phyloP scores from a whole-genome alignment of 1,140 invertebrate species.

The Hypsibius dujardini region DNA sequence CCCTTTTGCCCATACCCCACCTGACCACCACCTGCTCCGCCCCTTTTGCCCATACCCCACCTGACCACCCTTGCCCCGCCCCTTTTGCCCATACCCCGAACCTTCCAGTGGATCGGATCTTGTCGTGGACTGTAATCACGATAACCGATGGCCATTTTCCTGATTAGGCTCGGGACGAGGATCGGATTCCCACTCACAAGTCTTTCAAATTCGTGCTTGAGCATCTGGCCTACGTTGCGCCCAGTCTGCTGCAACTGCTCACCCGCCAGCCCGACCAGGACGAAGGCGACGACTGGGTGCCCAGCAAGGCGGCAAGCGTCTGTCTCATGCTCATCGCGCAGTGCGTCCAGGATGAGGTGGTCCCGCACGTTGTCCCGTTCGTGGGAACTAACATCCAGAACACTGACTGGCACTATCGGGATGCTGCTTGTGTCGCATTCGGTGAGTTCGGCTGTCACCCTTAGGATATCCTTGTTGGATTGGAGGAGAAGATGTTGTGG shows the following conservation, averaged over 20 bases:
- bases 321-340: constrained; percentile 92
- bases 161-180: constrained; percentile 57
- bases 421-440: constrained; percentile 97
- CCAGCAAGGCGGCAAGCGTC: constrained; percentile 96
- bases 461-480: no score
- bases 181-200: constrained; percentile 66
- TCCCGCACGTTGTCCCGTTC: constrained; percentile 89
- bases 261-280: constrained; percentile 40
- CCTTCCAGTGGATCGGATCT: background rate
- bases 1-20: no score
- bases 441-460: constrained; percentile 36
- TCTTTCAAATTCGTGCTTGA: constrained; percentile 35
- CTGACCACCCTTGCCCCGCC: no score
- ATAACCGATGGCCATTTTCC: background rate
- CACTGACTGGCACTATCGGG: constrained; percentile 78
- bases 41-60: no score
- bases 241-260: background rate
- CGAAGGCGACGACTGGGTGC: constrained; percentile 99
- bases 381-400: constrained; percentile 84
- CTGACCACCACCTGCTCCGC: no score
- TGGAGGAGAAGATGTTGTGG: constrained; percentile 14
- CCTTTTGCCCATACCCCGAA: no score
- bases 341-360: constrained; percentile 90
- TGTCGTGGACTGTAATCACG: background rate
- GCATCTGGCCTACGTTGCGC: background rate